Evolutionary conservation across 2,888 invertebrate species (phyloP).

Genomic region (Epinotia bilunana): DNA sequence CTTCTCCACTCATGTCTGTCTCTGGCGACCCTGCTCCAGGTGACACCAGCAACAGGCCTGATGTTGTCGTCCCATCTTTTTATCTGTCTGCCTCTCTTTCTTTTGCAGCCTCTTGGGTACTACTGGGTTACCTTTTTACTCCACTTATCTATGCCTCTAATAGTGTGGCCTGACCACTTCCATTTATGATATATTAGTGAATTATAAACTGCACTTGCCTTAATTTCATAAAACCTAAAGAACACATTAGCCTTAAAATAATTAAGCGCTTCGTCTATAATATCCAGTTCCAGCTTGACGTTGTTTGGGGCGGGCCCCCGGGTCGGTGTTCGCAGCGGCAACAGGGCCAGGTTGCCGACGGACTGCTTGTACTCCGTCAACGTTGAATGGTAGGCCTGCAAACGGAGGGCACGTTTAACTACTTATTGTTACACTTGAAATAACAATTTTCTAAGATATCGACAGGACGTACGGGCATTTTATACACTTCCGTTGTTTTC

Average conservation of each 20-base stretch:
- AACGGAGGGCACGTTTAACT: constrained; percentile 46
- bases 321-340: constrained; percentile 95
- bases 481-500: constrained; percentile 3
- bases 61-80: too few relatives aligned
- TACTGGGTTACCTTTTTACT: too few relatives aligned
- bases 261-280: constrained; percentile 98
- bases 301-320: constrained; percentile 95
- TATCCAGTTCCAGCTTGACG: constrained; percentile 89
- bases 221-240: constrained; percentile 99
- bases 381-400: constrained; percentile 98
- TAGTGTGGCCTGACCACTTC: too few relatives aligned
- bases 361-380: constrained; percentile 89
- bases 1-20: too few relatives aligned
- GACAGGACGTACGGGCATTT: constrained; percentile 60
- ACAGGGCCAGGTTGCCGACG: constrained; percentile 96
- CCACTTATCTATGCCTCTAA: too few relatives aligned
- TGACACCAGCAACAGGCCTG: too few relatives aligned
- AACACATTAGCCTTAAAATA: constrained; percentile 99
- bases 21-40: too few relatives aligned
- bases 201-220: constrained; percentile 84
- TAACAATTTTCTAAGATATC: constrained; percentile 19
- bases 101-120: too few relatives aligned
- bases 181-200: not conserved
- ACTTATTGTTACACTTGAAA: not conserved
- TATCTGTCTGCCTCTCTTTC: too few relatives aligned